Evolutionary conservation across 1,140 invertebrate species (phyloP), one percentile per base, ranked within the genome.

Genomic region (Papilio polyxenes): DNA sequence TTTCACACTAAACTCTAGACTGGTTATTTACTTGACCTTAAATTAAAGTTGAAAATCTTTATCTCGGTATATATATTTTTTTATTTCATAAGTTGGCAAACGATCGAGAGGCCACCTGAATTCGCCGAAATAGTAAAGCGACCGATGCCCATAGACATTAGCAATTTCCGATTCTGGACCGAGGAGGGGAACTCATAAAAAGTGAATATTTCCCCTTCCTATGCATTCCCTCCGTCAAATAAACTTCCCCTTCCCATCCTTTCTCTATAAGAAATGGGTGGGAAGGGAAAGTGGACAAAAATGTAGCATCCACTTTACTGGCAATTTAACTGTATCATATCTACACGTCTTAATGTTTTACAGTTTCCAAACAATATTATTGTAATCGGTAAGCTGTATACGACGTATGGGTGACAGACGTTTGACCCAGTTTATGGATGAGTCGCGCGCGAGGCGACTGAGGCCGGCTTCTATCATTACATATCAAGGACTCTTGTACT

Each of bases 381-480:
- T 72, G 65, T 65, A 31, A 65, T 65, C 23, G 20, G 23, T 72
- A 72, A 72, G 31, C 37, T 11, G 31, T 72, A 65, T 69, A 23
- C 37, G 15, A 15, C 11, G 13, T 23, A 37, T 31, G 23, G 23
- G 65, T 72, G 65, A 72, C 65, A 17, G 31, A 72, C 31, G 65
- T 72, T 72, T 72, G 65, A 72, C 65, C 65, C 65, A 72, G 65
- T 72, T 72, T 72, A 72, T 72, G 40, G 65, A 37, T 72, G 65
- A 72, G 65, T 37, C 65, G 65, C 62, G 65, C 62, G 62, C 65
- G 17, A 59, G 31, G 20, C 62, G 62, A 72, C 23, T 72, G 31
- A 37, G 31, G 65, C 31, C 65, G 23, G 31, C 65, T 65, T 65
- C 20, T 72, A 40, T 72, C 31, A 72, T 37, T 72, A 40, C 11